Base-by-base conservation (phyloP, 2,888 invertebrate genomes). In the Xestia c-nigrum region DNA sequence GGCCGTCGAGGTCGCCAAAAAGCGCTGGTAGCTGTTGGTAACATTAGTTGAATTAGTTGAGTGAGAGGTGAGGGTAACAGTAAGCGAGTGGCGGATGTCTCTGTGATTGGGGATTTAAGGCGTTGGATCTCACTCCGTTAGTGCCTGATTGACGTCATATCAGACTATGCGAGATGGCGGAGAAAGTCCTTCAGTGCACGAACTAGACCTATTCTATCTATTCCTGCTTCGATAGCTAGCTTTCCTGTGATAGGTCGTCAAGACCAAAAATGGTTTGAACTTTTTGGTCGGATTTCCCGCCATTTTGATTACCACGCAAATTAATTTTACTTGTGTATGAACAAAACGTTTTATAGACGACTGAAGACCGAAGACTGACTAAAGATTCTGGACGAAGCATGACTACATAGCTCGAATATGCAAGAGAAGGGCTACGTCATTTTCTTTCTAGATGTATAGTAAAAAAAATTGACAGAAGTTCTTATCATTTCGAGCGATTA, bases 1-100 rank as follows among this genome's bases (percentile, higher is more conserved):
- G 89, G 0, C 86, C 89, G 19, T 73, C 66, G 1, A 87, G 31
- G 5, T 90, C 91, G 3, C 81, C 80, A 6, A 90, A 78, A 6
- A 92, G 0, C 0, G 91, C 85, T 69, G 92, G 91, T 5, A 91
- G 38, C 93, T 93, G 50, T n/a, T 10, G 19, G n/a, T 4, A 55
- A 5, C 12, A 55, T n/a, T 12, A 4, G 16, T 16, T 31, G n/a
- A n/a, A n/a, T n/a, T n/a, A n/a, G n/a, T 59, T 57, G 16, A 31
- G 31, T 31, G 57, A 59, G 24, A 7, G 16, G 16, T 24, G 5
- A 59, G n/a, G n/a, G n/a, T n/a, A n/a, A n/a, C n/a, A n/a, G n/a
- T n/a, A n/a, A n/a, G 24, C 24, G 10, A 9, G n/a, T 55, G 5
- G 55, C 21, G 7, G 52, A 52, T 52, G 6, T 52, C 19, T 52